Percentiles rank a stretch among this genome's conserved stretches.
phyloP scores from a whole-genome alignment of 2,113 vertebrate genomes.

The Acrocephalus arundinaceus region DNA sequence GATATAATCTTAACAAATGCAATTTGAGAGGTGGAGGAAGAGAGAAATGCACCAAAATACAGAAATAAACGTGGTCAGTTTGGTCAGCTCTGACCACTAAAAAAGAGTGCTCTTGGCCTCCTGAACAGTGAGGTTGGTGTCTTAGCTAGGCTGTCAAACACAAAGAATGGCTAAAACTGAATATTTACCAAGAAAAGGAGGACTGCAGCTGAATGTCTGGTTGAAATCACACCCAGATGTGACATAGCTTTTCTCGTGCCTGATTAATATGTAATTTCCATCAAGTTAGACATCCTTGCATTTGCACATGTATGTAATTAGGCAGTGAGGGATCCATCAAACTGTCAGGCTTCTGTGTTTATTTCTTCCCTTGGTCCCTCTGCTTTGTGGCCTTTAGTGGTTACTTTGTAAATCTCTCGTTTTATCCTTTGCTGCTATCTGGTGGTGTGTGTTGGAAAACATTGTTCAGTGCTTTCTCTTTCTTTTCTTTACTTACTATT shows the following conservation, averaged over 20 bases:
- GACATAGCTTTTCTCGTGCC: neutral
- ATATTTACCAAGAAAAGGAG: neutral
- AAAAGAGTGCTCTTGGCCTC: neutral
- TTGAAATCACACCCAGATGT: neutral
- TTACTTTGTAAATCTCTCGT: neutral
- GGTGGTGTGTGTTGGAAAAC: slow-evolving; percentile 6
- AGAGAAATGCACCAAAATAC: neutral
- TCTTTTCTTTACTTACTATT: neutral
- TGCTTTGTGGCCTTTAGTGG: neutral
- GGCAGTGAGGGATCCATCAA: neutral
- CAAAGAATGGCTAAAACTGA: neutral
- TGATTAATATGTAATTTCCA: neutral
- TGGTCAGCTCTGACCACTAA: neutral
- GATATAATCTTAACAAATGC: neutral
- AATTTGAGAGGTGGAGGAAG: neutral
- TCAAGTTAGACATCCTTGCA: neutral
- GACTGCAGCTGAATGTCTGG: neutral
- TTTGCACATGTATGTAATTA: neutral
- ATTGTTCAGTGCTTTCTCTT: neutral
- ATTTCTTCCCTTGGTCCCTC: neutral
- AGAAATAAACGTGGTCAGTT: neutral
- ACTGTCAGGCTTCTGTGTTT: neutral
- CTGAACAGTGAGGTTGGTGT: neutral
- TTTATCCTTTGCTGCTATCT: slow-evolving; percentile 51
- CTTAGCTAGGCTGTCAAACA: neutral